A percentile compares a stretch with the other conserved stretches of the same genome.
Conservation (phyloP, 2,113 vertebrate species). For the Okapia johnstoni region DNA sequence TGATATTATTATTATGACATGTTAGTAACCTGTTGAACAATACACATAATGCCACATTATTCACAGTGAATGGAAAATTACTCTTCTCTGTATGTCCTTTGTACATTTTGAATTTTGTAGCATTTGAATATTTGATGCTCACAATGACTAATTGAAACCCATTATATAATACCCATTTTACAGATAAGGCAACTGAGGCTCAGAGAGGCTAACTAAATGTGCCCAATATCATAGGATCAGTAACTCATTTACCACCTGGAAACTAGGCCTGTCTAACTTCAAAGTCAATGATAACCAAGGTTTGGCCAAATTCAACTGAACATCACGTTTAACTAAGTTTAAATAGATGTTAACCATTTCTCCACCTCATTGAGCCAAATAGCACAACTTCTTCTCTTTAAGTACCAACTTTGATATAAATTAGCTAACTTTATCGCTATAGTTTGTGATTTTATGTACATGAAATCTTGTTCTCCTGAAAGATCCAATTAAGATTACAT, state of each 20-base stretch:
- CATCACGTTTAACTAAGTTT: constrained; percentile 45
- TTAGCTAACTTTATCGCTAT: constrained; percentile 58
- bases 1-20: not conserved
- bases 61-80: not conserved
- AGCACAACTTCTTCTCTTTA: constrained; percentile 14
- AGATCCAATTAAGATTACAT: constrained; percentile 62
- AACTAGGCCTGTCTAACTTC: not conserved
- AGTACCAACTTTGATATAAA: constrained; percentile 53
- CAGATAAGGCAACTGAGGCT: not conserved
- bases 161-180: not conserved
- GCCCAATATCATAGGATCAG: not conserved
- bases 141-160: not conserved
- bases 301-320: constrained; percentile 38
- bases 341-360: constrained; percentile 48
- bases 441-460: constrained; percentile 56
- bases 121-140: not conserved
- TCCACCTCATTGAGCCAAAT: constrained; percentile 5
- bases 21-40: not conserved
- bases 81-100: not conserved
- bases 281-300: not conserved
- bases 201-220: not conserved
- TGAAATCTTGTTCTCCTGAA: constrained; percentile 57
- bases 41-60: not conserved
- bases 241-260: not conserved
- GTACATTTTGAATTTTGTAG: not conserved